These are phyloP conservation scores for Drosophila neocordata DNA, from an alignment of 1,140 invertebrate species.

Conservation along the genomic window DNA sequence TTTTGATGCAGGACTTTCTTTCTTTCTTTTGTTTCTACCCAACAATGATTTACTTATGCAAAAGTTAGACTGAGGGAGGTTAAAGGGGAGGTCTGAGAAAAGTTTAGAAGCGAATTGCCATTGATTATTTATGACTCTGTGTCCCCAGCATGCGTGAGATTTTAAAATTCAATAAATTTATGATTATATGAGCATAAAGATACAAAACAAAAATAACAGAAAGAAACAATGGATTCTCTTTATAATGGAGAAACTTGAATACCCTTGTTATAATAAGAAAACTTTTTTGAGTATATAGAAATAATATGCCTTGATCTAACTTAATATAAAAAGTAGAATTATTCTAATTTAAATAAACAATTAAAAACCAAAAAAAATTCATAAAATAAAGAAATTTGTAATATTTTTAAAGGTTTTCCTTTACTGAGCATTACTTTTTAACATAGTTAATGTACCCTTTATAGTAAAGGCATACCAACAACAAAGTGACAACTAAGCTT, in stretches of 20 bases:
- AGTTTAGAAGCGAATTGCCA: conserved; percentile 17
- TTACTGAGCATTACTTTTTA: too few relatives aligned
- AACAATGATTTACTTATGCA: neutral
- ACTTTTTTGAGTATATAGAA: neutral
- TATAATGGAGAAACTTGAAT: neutral
- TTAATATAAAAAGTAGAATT: too few relatives aligned
- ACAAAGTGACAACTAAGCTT: conserved; percentile 20
- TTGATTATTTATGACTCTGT: conserved; percentile 55
- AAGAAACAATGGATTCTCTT: too few relatives aligned
- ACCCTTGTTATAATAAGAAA: neutral
- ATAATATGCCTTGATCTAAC: too few relatives aligned
- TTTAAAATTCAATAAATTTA: conserved; percentile 81
- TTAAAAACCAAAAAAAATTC: too few relatives aligned
- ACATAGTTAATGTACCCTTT: neutral
- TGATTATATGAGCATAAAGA: conserved; percentile 58
- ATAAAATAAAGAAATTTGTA: too few relatives aligned
- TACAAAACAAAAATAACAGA: conserved; percentile 34
- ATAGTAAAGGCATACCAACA: conserved; percentile 6
- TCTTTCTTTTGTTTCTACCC: neutral
- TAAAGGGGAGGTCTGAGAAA: conserved; percentile 1
- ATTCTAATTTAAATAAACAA: too few relatives aligned
- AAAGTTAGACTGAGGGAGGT: neutral
- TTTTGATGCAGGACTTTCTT: conserved; percentile 3
- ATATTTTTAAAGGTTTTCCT: too few relatives aligned
- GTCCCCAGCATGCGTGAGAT: conserved; percentile 30